A percentile compares a stretch with the other conserved stretches of the same genome.
phyloP scores from a whole-genome alignment of 2,888 invertebrate genomes.

The Strigamia maritima region DNA sequence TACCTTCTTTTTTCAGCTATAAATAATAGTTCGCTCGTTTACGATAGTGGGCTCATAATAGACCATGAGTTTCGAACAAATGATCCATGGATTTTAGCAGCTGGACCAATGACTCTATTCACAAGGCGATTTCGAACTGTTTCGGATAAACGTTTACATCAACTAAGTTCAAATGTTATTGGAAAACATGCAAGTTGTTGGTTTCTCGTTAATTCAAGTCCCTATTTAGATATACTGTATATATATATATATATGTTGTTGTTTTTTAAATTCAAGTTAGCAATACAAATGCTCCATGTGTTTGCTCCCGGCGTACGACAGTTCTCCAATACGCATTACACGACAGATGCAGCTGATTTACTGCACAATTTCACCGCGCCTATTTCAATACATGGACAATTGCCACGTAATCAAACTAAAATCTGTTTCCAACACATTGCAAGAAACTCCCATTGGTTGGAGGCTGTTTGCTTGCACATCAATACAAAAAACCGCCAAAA shows the following conservation, averaged over 20 bases:
- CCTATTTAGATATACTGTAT: not conserved
- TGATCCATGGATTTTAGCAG: constrained; percentile 38
- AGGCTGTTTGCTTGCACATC: too few relatives aligned
- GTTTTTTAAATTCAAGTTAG: not conserved
- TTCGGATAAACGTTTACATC: not conserved
- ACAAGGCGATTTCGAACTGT: constrained; percentile 20
- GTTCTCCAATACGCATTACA: not conserved
- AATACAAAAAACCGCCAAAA: too few relatives aligned
- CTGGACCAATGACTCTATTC: constrained; percentile 35
- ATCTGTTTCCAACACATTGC: too few relatives aligned
- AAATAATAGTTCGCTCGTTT: constrained; percentile 36
- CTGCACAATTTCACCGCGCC: constrained; percentile 17
- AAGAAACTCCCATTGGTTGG: too few relatives aligned
- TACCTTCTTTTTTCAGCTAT: not conserved
- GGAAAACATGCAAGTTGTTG: constrained; percentile 2
- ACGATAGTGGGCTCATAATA: constrained; percentile 36
- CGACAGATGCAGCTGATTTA: not conserved
- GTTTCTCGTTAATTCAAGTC: too few relatives aligned
- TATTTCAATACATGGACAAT: not conserved
- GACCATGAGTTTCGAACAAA: constrained; percentile 37
- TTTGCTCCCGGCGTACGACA: not conserved
- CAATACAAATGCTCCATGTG: constrained; percentile 9
- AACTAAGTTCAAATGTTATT: not conserved
- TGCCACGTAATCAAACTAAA: constrained; percentile 17
- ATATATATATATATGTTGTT: not conserved